phyloP scores from a whole-genome alignment of 2,113 vertebrate genomes.

The Cyphomyrus plagiostoma region DNA sequence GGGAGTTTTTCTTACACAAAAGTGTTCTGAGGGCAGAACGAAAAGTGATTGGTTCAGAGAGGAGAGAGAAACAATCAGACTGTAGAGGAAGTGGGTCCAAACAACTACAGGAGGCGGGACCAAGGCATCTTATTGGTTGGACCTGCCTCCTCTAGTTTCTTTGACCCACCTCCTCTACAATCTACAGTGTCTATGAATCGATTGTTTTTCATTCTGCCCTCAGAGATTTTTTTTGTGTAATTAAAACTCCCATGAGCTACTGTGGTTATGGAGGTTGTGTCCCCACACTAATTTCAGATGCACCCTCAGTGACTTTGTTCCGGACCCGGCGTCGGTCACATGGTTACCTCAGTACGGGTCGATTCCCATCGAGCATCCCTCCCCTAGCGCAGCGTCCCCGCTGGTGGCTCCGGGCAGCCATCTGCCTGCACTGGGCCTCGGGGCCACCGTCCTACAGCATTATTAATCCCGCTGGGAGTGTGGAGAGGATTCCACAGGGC shows the following conservation, averaged over 20 bases:
- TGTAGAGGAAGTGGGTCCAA: no score
- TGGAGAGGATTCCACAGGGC: neutral
- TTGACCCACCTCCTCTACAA: no score
- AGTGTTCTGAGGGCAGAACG: no score
- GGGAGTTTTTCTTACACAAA: neutral
- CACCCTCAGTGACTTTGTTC: neutral
- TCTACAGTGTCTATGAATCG: no score
- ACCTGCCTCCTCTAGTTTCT: no score
- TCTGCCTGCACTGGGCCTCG: neutral
- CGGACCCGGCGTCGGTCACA: neutral
- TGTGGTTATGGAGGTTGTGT: neutral
- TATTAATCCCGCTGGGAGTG: slow-evolving; percentile 30
- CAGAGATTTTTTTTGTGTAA: no score
- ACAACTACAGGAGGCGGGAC: no score
- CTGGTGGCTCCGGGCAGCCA: neutral
- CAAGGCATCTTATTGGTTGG: no score
- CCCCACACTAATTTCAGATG: neutral
- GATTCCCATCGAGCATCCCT: neutral
- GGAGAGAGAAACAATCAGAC: no score
- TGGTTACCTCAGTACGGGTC: neutral
- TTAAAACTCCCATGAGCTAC: no score
- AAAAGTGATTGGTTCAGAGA: no score
- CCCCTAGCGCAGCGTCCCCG: neutral
- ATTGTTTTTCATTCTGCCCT: no score
- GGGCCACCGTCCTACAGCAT: slow-evolving; percentile 8